Base-by-base conservation (phyloP, 1,140 invertebrate genomes). In the Pteromalus puparum region DNA sequence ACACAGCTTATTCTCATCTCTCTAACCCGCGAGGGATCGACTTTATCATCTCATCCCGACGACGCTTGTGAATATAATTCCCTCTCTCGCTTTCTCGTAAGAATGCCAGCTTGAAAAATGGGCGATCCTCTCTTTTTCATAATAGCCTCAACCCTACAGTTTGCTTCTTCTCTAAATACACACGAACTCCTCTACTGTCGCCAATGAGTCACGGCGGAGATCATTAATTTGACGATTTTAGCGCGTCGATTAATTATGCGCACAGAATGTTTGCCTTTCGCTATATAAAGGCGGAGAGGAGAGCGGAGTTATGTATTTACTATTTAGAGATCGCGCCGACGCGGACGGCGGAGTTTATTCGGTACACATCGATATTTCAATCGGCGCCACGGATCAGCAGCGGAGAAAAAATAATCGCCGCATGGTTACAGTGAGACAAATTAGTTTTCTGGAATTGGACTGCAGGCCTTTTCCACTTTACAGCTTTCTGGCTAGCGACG, bases 41-140 rank as follows among this genome's bases (percentile, higher is more conserved):
- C 26, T 75, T 4, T 75, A 82, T 81, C 72, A 73, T 42, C 30
- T 34, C 24, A 42, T 42, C 38, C 73, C 61, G 38, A 68, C 24
- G 15, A 68, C 15, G 15, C 34, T 61, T 67, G 26, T 72, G 42
- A 83, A 83, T 78, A 83, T 78, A 83, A 72, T 83, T 78, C 70
- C 72, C 30, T 48, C 53, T 18, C 30, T 61, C 15, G 34, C 28
- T 61, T 18, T 61, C 18, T n/a, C 53, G 6, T 68, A 18, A 82
- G 73, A 82, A 75, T 82, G 48, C 10, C 48, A 53, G 30, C 7
- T 61, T 73, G 46, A 73, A 81, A 73, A 81, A 73, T 81, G 21
- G 70, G 4, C 2, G 46, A 10, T 24, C 38, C 21, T n/a, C 9
- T 10, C 68, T 24, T 24, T 53, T 73, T 61, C 42, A 53, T 53